Conservation (phyloP, 2,113 vertebrate species). For the Seriola aureovittata region DNA sequence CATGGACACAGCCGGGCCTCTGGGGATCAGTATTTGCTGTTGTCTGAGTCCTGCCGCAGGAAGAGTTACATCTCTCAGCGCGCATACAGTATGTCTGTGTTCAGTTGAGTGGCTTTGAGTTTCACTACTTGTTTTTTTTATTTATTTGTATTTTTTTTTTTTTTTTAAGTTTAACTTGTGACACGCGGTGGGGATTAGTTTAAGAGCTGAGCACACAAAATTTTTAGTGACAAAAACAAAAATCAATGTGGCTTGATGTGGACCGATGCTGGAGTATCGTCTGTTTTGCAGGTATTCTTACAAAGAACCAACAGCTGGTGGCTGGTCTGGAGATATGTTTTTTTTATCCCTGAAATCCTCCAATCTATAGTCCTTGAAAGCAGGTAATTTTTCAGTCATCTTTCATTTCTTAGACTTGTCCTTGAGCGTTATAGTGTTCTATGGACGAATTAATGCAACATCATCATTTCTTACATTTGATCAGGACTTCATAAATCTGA, state of each 20-base stretch:
- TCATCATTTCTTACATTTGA: slow-evolving; percentile 41
- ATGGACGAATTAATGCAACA: slow-evolving; percentile 27
- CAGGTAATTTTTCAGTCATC: slow-evolving; percentile 18
- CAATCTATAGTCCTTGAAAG: slow-evolving; percentile 36
- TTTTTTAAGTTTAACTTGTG: not conserved
- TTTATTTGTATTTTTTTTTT: not conserved
- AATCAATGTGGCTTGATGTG: slow-evolving; percentile 60
- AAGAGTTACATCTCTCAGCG: slow-evolving; percentile 11
- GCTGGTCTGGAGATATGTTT: slow-evolving; percentile 2
- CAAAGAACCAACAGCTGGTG: slow-evolving; percentile 14
- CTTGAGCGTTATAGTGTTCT: slow-evolving; percentile 17
- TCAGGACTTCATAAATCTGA: slow-evolving; percentile 49
- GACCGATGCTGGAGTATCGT: slow-evolving; percentile 49
- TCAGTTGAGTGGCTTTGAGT: not conserved
- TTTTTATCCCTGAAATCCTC: slow-evolving; percentile 30
- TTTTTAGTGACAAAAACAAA: slow-evolving; percentile 25
- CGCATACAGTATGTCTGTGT: not conserved
- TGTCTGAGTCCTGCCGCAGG: slow-evolving; percentile 1
- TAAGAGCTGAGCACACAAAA: slow-evolving; percentile 26
- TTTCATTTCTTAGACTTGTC: slow-evolving; percentile 10
- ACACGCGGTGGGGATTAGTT: slow-evolving; percentile 28
- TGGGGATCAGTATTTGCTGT: slow-evolving; percentile 16
- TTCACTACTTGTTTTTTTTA: not conserved
- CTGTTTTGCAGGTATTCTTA: slow-evolving; percentile 28
- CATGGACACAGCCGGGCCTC: slow-evolving; percentile 16